phyloP scores from a whole-genome alignment of 2,113 vertebrate genomes.

The Clarias magur region DNA sequence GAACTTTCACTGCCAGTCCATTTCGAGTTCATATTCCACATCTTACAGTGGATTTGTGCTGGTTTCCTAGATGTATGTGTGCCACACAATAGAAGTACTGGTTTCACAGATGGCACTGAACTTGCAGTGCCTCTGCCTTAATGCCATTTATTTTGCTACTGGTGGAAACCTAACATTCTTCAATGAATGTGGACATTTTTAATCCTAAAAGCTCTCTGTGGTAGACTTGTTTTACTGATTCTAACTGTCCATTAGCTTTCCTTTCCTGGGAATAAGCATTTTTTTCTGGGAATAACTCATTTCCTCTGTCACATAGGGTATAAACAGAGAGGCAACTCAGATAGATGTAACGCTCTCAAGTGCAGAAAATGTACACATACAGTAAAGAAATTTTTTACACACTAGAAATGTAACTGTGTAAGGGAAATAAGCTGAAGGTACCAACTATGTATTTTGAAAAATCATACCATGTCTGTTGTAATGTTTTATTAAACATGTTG shows the following conservation, averaged over 20 bases:
- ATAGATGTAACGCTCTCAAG: not conserved
- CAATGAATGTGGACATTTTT: not conserved
- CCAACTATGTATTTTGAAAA: slow-evolving; percentile 54
- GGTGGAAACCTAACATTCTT: slow-evolving; percentile 33
- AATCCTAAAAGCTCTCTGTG: not conserved
- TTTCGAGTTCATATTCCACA: not conserved
- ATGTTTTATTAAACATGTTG: slow-evolving; percentile 65
- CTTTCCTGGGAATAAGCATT: not conserved
- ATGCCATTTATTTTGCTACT: slow-evolving; percentile 61
- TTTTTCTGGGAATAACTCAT: not conserved
- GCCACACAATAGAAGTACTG: not conserved
- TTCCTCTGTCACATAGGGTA: not conserved
- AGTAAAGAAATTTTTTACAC: not conserved
- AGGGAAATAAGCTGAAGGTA: slow-evolving; percentile 28
- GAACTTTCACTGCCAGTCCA: not conserved
- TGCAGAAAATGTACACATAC: not conserved
- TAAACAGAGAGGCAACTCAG: not conserved
- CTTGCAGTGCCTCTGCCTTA: slow-evolving; percentile 60
- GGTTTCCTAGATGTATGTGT: not conserved
- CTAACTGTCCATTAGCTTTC: slow-evolving; percentile 43
- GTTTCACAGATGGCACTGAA: not conserved
- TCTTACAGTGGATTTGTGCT: not conserved
- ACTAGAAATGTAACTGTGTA: slow-evolving; percentile 2
- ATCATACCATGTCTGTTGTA: slow-evolving; percentile 57
- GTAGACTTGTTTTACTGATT: not conserved